phyloP scores from a whole-genome alignment of 2,113 vertebrate species.

The Eretmochelys imbricata region DNA sequence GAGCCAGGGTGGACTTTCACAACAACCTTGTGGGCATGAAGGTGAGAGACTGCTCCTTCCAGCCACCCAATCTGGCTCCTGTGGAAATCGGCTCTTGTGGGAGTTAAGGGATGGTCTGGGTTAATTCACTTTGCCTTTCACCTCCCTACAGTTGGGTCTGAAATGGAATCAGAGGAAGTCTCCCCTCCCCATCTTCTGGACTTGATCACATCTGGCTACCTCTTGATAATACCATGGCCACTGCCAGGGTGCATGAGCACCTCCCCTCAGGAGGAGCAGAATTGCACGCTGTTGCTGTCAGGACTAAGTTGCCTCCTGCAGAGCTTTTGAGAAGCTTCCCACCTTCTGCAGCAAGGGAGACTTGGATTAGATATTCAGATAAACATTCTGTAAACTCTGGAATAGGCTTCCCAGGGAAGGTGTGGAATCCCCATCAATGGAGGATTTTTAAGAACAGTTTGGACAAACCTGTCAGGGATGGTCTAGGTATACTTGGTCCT shows the following conservation, averaged over 20 bases:
- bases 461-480: background rate
- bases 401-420: background rate
- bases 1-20: conserved; percentile 95
- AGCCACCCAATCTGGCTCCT: background rate
- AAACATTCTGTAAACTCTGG: background rate
- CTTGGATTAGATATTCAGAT: background rate
- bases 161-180: accelerated
- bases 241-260: accelerated
- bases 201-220: background rate
- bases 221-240: background rate
- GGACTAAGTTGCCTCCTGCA: background rate
- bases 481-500: background rate
- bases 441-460: background rate
- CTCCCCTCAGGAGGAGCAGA: background rate
- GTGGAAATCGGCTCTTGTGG: background rate
- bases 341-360: background rate
- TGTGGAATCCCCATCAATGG: background rate
- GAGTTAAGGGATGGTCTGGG: background rate
- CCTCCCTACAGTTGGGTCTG: background rate
- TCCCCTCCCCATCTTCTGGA: background rate
- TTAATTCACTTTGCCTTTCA: background rate
- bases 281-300: background rate
- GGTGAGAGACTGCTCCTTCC: conserved; percentile 72
- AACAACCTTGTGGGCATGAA: conserved; percentile 98
- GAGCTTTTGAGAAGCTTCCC: background rate